A percentile compares a stretch with the other conserved stretches of the same genome.
Conservation (phyloP, 2,888 invertebrate genomes). For the Daptonema setosum region DNA sequence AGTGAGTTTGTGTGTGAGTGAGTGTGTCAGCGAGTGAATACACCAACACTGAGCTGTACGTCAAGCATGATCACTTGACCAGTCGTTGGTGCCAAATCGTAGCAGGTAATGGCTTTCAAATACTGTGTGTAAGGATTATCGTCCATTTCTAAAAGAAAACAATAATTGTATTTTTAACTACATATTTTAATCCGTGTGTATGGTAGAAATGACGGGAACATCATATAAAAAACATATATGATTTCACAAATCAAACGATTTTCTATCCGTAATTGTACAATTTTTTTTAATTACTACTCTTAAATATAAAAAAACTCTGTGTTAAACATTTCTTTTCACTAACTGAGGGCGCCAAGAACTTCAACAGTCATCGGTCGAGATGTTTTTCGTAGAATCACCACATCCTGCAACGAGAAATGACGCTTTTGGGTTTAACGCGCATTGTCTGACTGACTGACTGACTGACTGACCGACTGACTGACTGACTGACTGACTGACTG, state of each 20-base stretch:
- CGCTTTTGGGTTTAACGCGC: neutral
- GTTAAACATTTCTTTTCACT: too few relatives aligned
- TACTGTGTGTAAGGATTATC: conserved; percentile 16
- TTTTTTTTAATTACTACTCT: too few relatives aligned
- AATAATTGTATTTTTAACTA: too few relatives aligned
- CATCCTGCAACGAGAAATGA: conserved; percentile 8
- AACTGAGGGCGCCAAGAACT: conserved; percentile 15
- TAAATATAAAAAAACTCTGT: too few relatives aligned
- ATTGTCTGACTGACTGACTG: neutral
- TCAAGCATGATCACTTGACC: conserved; percentile 12
- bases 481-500: neutral
- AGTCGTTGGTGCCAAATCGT: conserved; percentile 13
- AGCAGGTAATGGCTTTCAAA: conserved; percentile 14
- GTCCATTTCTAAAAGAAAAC: conserved; percentile 13
- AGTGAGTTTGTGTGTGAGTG: too few relatives aligned
- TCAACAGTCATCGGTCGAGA: conserved; percentile 16
- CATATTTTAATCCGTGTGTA: too few relatives aligned
- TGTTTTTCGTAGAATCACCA: conserved; percentile 15
- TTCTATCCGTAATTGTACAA: too few relatives aligned
- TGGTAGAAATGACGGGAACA: too few relatives aligned
- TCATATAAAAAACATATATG: too few relatives aligned
- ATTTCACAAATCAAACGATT: too few relatives aligned
- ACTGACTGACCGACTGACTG: neutral
- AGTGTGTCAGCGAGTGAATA: neutral
- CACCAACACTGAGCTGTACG: too few relatives aligned